phyloP scores from a whole-genome alignment of 2,888 invertebrate species.

The Leptodirus hochenwartii region DNA sequence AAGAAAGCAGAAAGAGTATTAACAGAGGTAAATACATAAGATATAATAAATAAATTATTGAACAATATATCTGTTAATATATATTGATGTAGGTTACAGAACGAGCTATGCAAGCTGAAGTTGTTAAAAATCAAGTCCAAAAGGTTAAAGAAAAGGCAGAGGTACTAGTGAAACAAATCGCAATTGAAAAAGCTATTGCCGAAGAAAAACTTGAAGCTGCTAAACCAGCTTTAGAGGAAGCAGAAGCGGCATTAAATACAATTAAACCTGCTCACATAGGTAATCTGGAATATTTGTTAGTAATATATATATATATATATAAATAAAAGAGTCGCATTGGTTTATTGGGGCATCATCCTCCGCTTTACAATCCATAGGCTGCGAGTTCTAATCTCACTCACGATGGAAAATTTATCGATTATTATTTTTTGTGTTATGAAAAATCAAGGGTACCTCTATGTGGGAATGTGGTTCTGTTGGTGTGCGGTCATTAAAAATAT shows the following conservation, averaged over 20 bases:
- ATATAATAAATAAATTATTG: neutral
- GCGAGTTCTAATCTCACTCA: neutral
- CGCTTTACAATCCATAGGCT: conserved; percentile 2
- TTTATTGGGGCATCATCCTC: too few relatives aligned
- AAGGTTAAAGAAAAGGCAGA: conserved; percentile 94
- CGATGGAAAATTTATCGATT: conserved; percentile 1
- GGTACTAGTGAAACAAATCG: conserved; percentile 67
- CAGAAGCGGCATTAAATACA: conserved; percentile 85
- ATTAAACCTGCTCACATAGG: conserved; percentile 92
- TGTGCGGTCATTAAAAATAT: too few relatives aligned
- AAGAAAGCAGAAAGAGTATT: conserved; percentile 79
- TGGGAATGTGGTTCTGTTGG: conserved; percentile 4
- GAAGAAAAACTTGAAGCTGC: conserved; percentile 90
- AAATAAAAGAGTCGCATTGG: too few relatives aligned
- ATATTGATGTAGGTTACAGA: conserved; percentile 49
- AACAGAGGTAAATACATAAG: conserved; percentile 36
- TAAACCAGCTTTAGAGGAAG: conserved; percentile 87
- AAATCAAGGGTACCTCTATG: neutral
- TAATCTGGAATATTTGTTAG: conserved; percentile 14
- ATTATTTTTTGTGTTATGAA: neutral
- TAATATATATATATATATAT: too few relatives aligned
- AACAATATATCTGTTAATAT: conserved; percentile 4
- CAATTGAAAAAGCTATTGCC: conserved; percentile 76
- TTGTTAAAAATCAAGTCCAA: conserved; percentile 88
- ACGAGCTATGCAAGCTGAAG: conserved; percentile 87